Base-by-base conservation (phyloP, 2,113 vertebrate species). In the Cynopterus brachyotis region DNA sequence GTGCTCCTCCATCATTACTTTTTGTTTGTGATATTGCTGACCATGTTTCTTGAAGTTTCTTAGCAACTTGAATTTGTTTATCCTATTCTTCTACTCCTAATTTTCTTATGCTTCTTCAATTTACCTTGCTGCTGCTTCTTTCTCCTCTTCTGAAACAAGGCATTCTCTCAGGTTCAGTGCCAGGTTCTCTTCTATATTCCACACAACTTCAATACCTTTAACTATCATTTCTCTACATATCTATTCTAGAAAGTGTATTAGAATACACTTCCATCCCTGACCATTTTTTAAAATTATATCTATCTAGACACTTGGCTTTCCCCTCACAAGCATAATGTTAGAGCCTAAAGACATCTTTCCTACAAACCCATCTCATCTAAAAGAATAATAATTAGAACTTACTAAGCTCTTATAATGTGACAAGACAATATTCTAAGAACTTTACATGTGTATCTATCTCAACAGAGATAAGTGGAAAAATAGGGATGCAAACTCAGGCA, bases 121-220 rank as follows among this genome's bases (percentile, higher is more conserved):
- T 93, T 67, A 37, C 55, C 45, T 82, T 70, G 20, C 35, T 69
- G 16, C 28, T 89, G 13, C 20, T 37, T 47, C 32, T 83, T 82
- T n/a, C 13, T 89, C 3, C 55, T 92, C 22, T 84, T 8, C 32
- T 53, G 47, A 89, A 87, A 62, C 9, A 9, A 84, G 11, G 7
- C 32, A 20, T 26, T 55, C 2, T 4, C 6, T 6, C 57, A 20
- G 0, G 9, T 40, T 40, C 16, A 2, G 9, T 6, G 8, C 42
- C 60, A 69, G 22, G 2, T 81, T 94, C n/a, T 81, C 12, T 24
- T 82, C 30, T 55, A 12, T 53, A 69, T 2, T 35, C 62, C 37
- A 12, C n/a, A n/a, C 32, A 66, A 13, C 57, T 75, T 62, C 19
- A 87, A 32, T 32, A 42, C 42, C 53, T n/a, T 57, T 8, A 35